Base-by-base conservation (phyloP, 2,888 invertebrate species). In the Agrenia bidenticulata region DNA sequence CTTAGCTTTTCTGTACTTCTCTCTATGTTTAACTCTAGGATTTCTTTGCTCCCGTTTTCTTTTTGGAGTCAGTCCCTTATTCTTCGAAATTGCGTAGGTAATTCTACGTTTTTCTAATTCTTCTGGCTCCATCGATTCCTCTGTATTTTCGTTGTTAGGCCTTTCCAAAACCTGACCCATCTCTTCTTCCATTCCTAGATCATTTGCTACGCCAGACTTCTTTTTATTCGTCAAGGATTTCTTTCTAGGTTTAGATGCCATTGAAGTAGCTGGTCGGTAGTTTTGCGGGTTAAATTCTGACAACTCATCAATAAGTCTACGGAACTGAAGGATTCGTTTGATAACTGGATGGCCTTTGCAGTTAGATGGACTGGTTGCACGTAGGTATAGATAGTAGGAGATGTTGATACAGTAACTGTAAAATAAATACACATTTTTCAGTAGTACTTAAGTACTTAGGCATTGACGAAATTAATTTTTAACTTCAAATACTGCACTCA, bases 61-160 rank as follows among this genome's bases (percentile, higher is more conserved):
- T 75, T 89, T 85, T 0, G 95, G 93, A 41, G 89, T 94, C 19
- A 97, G 83, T 17, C 97, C 97, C 81, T 94, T 96, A 79, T 98
- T 98, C 81, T 97, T 97, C 21, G 90, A 89, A 79, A 97, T 97
- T 85, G 95, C 87, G 79, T 94, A 93, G 1, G 92, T 94, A 72
- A 96, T 95, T 60, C 87, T 86, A 76, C 96, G 85, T 78, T 93
- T 94, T 57, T 83, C 86, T 42, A 78, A 78, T 26, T 75, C 76
- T 45, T 62, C 73, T 7, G 66, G 62, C 23, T 67, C 66, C 19
- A 64, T 69, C 63, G 61, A 72, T 65, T 49, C 67, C 39, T 64
- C 64, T 11, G 59, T 62, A 21, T 39, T 21, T 50, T 26, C 39
- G 13, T 60, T 37, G 15, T 24, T 15, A 42, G 24, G 24, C 7